Evolutionary conservation across 2,113 vertebrate genomes (phyloP).

Genomic region (Phyllostomus hastatus): DNA sequence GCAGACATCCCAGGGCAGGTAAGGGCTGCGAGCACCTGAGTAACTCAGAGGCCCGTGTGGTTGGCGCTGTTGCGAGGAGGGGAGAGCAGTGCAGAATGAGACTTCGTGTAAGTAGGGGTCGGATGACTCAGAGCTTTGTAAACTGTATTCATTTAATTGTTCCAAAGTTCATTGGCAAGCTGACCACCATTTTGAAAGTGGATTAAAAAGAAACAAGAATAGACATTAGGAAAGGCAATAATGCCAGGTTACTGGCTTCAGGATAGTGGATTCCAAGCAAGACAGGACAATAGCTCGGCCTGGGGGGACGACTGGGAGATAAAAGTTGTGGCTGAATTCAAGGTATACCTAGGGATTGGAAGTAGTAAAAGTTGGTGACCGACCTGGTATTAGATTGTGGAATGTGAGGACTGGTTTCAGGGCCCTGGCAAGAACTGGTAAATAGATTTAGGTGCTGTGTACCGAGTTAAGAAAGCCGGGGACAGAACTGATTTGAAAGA

Average conservation of each 20-base stretch:
- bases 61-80: not conserved
- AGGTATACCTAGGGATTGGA: not conserved
- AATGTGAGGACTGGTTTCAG: not conserved
- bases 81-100: not conserved
- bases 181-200: not conserved
- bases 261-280: not conserved
- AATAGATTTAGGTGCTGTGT: not conserved
- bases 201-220: not conserved
- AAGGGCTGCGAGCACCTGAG: not conserved
- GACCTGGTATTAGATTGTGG: not conserved
- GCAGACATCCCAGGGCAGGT: not conserved
- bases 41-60: not conserved
- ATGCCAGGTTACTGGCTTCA: not conserved
- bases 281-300: not conserved
- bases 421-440: not conserved
- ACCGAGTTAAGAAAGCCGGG: not conserved
- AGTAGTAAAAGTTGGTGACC: not conserved
- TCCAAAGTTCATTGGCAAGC: not conserved
- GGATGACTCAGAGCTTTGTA: not conserved
- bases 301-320: not conserved
- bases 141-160: not conserved
- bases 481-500: not conserved
- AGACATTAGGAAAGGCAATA: not conserved
- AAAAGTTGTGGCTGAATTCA: not conserved
- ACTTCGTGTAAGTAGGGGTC: not conserved